phyloP scores from a whole-genome alignment of 2,888 invertebrate genomes.

The Lepidocyrtoides sp. region DNA sequence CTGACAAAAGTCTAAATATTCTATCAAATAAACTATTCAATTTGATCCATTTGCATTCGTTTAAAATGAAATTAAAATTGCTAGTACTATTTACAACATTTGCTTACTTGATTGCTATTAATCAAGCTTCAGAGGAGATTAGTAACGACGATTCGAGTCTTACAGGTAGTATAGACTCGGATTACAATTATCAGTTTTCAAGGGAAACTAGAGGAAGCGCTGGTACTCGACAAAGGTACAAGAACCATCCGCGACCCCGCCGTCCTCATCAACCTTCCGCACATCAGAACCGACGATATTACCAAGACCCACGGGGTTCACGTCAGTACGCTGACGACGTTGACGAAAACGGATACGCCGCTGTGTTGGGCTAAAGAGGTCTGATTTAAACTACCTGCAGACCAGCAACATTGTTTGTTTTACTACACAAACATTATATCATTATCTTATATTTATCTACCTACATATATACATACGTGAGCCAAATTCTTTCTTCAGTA shows the following conservation, averaged over 20 bases:
- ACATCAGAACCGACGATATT: slow-evolving; percentile 27
- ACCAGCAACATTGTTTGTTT: no score
- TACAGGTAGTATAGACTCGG: background rate
- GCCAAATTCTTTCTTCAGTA: no score
- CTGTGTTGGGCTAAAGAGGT: slow-evolving; percentile 56
- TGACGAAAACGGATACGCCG: slow-evolving; percentile 66
- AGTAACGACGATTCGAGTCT: background rate
- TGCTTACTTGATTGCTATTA: background rate
- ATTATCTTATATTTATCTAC: no score
- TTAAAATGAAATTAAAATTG: background rate
- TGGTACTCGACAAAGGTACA: slow-evolving; percentile 45
- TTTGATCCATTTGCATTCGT: background rate
- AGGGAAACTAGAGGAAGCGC: slow-evolving; percentile 14
- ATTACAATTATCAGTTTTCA: background rate
- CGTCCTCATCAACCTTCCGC: background rate
- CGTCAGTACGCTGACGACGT: slow-evolving; percentile 47
- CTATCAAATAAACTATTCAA: background rate
- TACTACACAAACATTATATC: no score
- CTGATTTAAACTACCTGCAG: no score
- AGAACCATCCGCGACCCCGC: slow-evolving; percentile 32
- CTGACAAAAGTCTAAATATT: background rate
- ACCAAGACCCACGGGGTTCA: slow-evolving; percentile 28
- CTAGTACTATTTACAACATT: background rate
- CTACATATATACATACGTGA: no score
- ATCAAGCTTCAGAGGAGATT: background rate